A percentile compares a stretch with the other conserved stretches of the same genome.
Conservation (phyloP, 2,113 vertebrate genomes). For the Edolisoma coerulescens region DNA sequence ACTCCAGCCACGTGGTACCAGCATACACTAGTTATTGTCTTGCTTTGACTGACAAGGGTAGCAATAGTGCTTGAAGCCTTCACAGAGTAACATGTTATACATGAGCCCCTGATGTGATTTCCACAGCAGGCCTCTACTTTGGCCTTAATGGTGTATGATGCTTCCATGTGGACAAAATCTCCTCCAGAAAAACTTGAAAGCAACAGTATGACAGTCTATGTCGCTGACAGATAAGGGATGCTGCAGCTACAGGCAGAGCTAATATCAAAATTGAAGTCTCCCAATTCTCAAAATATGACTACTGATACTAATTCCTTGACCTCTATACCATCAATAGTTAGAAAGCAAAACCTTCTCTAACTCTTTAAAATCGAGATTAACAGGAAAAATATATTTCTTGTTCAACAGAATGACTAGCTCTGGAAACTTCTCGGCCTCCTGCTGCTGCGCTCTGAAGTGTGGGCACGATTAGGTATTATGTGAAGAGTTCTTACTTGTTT, state of each 20-base stretch:
- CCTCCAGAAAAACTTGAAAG: neutral
- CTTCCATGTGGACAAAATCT: neutral
- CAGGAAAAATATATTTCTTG: neutral
- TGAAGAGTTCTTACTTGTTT: neutral
- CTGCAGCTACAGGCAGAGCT: neutral
- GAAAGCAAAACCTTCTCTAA: neutral
- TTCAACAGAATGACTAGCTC: neutral
- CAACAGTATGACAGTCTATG: neutral
- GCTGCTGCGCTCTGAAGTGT: neutral
- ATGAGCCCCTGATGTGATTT: neutral
- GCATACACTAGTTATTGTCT: neutral
- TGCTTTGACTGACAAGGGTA: neutral
- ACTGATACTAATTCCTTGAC: neutral
- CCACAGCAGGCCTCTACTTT: neutral
- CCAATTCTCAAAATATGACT: neutral
- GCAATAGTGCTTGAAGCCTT: neutral
- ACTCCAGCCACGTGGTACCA: neutral
- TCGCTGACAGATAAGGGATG: neutral
- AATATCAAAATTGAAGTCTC: neutral
- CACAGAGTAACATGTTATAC: neutral
- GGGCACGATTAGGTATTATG: neutral
- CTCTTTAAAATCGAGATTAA: neutral
- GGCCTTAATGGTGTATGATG: neutral
- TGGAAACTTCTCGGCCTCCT: neutral
- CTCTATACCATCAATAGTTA: neutral